A percentile compares a stretch with the other conserved stretches of the same genome.
Evolutionary conservation across 1,140 invertebrate genomes (phyloP).

Genomic region (Metopolophium dirhodum): DNA sequence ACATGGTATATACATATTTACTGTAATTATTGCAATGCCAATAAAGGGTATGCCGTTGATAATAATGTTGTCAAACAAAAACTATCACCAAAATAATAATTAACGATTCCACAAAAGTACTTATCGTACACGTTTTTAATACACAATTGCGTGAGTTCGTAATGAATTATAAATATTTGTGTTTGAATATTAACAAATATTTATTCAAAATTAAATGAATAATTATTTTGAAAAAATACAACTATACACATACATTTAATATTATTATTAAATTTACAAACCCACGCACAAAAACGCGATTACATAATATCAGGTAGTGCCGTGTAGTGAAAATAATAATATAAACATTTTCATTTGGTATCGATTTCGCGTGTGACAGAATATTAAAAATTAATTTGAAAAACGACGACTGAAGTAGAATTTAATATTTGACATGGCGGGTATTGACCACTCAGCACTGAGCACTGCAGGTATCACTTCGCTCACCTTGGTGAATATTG

Average conservation of each 20-base stretch:
- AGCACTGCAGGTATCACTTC: neutral
- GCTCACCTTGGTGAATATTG: neutral
- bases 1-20: neutral
- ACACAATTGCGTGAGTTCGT: neutral
- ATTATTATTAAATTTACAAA: conserved; percentile 13
- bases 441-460: neutral
- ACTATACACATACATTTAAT: neutral
- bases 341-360: neutral
- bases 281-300: neutral
- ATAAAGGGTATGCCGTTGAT: neutral
- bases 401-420: neutral
- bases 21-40: neutral
- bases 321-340: neutral
- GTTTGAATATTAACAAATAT: neutral
- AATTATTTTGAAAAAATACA: neutral
- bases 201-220: conserved; percentile 29
- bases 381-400: conserved; percentile 12
- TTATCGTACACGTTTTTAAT: neutral
- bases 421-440: neutral
- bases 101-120: neutral
- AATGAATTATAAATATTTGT: conserved; percentile 43
- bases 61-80: neutral
- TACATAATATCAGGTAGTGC: neutral
- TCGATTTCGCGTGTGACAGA: conserved; percentile 4
- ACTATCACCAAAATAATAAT: neutral